Conservation (phyloP, 2,888 invertebrate genomes). For the Brenthis ino region DNA sequence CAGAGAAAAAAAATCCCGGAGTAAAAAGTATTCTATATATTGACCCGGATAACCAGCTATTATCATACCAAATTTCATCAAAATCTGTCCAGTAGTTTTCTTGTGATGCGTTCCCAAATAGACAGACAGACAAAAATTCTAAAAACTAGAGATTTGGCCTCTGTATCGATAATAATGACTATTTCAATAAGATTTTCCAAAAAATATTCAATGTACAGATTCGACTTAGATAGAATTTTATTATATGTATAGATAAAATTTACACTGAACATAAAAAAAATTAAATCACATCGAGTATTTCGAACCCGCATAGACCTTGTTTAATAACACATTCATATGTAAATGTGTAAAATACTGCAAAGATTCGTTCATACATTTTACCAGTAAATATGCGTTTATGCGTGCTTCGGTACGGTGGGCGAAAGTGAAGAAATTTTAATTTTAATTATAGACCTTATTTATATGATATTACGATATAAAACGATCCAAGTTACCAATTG, state of each 20-base stretch:
- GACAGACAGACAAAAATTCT: too few relatives aligned
- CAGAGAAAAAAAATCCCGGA: neutral
- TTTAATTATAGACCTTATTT: slow-evolving; percentile 24
- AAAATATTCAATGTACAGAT: too few relatives aligned
- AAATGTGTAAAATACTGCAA: slow-evolving; percentile 74
- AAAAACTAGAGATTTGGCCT: too few relatives aligned
- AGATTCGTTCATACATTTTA: slow-evolving; percentile 70
- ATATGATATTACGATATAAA: neutral
- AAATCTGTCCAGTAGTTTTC: slow-evolving; percentile 1
- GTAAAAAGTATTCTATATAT: too few relatives aligned
- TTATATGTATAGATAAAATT: neutral
- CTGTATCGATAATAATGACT: too few relatives aligned
- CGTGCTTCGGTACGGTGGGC: slow-evolving; percentile 57
- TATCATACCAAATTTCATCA: neutral
- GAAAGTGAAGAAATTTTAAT: neutral
- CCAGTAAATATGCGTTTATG: slow-evolving; percentile 72
- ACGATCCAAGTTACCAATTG: neutral
- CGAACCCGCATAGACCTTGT: slow-evolving; percentile 60
- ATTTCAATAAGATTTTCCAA: too few relatives aligned
- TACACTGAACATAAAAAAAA: slow-evolving; percentile 44
- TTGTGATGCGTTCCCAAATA: too few relatives aligned
- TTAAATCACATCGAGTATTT: slow-evolving; percentile 50
- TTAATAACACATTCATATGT: slow-evolving; percentile 82
- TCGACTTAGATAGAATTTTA: too few relatives aligned
- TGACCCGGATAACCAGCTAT: too few relatives aligned